These are phyloP conservation scores for Rhinichthys klamathensis DNA, from an alignment of 2,113 vertebrate species.

Conservation along the genomic window DNA sequence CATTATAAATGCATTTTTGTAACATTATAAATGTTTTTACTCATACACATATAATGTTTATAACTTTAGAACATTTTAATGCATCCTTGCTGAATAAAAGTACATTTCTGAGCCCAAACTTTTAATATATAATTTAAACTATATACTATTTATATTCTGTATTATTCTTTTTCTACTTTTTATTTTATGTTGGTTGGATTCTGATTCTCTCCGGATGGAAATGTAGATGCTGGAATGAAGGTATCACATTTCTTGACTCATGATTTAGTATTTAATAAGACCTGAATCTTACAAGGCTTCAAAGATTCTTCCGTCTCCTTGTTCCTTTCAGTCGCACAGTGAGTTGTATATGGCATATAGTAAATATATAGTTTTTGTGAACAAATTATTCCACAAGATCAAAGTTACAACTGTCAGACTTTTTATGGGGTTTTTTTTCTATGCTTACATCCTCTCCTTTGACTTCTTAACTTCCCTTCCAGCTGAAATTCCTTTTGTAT, in stretches of 20 bases:
- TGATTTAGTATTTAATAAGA: constrained; percentile 17
- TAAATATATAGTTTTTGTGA: neutral
- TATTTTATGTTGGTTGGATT: neutral
- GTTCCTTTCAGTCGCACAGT: constrained; percentile 6
- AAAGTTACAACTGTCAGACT: neutral
- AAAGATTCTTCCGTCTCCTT: neutral
- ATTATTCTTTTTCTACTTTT: neutral
- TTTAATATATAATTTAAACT: neutral
- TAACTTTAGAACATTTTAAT: neutral
- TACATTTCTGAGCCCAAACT: neutral
- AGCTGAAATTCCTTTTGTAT: neutral
- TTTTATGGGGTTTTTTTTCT: neutral
- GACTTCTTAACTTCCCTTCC: neutral
- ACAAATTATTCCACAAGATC: constrained; percentile 26
- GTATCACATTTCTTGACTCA: neutral
- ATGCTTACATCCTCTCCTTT: neutral
- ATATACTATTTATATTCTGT: neutral
- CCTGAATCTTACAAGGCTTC: constrained; percentile 18
- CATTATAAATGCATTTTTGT: neutral
- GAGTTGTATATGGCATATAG: constrained; percentile 1
- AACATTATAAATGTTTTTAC: neutral
- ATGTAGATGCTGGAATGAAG: neutral
- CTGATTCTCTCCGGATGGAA: neutral
- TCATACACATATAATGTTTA: neutral
- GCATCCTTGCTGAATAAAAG: neutral